These are phyloP conservation scores for Atractosteus spatula DNA, from an alignment of 2,113 vertebrate species.

Conservation along the genomic window DNA sequence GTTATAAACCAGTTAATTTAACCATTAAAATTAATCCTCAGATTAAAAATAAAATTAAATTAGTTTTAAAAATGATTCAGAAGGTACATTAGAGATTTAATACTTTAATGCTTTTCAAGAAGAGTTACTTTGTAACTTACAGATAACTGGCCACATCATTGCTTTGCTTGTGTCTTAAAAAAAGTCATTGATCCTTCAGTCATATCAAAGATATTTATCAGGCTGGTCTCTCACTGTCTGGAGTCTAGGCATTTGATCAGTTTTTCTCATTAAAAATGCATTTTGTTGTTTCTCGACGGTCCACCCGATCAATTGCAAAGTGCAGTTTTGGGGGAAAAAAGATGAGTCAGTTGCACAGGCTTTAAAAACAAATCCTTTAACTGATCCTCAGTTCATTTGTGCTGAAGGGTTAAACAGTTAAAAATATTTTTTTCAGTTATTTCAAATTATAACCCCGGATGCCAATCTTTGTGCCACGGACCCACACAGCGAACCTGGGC, in stretches of 20 bases:
- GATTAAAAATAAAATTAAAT: no score
- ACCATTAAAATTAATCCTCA: no score
- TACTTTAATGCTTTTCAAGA: no score
- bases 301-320: background rate
- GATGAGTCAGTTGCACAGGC: background rate
- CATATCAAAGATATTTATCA: no score
- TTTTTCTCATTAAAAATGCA: constrained; percentile 1
- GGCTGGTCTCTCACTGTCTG: background rate
- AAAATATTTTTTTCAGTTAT: background rate
- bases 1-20: no score
- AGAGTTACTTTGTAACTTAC: no score
- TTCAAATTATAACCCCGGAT: constrained; percentile 1
- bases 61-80: no score
- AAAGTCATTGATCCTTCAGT: no score
- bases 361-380: background rate
- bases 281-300: background rate
- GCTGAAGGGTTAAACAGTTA: no score
- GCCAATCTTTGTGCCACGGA: constrained; percentile 16
- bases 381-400: background rate
- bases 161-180: no score
- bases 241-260: background rate
- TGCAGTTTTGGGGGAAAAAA: background rate
- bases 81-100: no score
- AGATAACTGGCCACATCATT: no score
- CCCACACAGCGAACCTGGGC: constrained; percentile 14